Evolutionary conservation across 2,888 invertebrate genomes (phyloP), one percentile per base, ranked within the genome.

Genomic region (Dendrolimus pini): DNA sequence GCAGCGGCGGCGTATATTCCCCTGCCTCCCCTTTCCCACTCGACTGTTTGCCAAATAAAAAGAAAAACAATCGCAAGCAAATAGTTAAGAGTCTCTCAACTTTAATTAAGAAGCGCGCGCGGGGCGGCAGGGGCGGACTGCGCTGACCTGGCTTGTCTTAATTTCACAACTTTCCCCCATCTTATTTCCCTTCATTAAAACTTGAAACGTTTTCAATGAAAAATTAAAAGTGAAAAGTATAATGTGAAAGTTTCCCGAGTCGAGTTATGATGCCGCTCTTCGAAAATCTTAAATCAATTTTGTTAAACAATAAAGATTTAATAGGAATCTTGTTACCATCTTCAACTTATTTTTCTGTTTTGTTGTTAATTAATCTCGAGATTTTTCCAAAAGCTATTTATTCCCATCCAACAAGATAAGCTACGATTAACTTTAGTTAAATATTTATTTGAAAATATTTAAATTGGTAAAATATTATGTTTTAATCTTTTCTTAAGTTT

Each of bases 141-240:
- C 47, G 47, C 9, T 47, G 47, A 12, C 9, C 47, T 47, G 47
- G 9, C 47, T 7, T 47, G 47, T 47, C 47, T 47, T 47, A 9
- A 47, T 47, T 47, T 47, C 47, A 47, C 47, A 47, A 47, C 47
- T 47, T 69, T 74, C 63, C 63, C 68, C 75, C 77, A 73, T 70
- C 71, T 53, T 72, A 72, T 75, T 74, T 70, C 61, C 70, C 75
- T 76, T 82, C 78, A 78, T 83, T 81, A 83, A 82, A 83, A 82
- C 75, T 82, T 80, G 63, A 76, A 77, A 69, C 69, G 71, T 72
- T 78, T 80, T 82, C 81, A 82, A 82, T 83, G 82, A 81, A 82
- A 81, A 78, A 72, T 69, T 65, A 65, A 73, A 75, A 66, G 41
- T 41, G n/a, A 55, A 55, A 55, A 47, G 47, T 30, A 47, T 8